phyloP scores from a whole-genome alignment of 2,797 vertebrate genomes.

The Carcharodon carcharias region DNA sequence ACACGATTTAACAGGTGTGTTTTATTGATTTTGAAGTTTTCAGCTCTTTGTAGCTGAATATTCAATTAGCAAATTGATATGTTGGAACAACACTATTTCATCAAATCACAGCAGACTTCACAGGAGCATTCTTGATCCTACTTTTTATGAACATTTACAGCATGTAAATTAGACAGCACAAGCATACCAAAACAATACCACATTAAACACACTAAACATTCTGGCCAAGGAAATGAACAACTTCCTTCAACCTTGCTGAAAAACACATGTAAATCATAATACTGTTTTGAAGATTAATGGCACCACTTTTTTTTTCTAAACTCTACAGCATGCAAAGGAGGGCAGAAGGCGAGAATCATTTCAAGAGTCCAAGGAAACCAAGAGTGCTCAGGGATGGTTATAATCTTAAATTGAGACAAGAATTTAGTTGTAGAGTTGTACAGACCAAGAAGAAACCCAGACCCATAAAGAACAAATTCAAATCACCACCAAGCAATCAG shows the following conservation, averaged over 20 bases:
- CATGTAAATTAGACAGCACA: background rate
- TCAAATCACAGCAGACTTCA: background rate
- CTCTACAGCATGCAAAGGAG: slow-evolving; percentile 26
- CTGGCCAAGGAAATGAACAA: background rate
- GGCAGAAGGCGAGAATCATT: background rate
- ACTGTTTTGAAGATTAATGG: background rate
- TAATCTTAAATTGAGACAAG: background rate
- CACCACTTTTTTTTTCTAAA: background rate
- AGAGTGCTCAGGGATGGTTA: background rate
- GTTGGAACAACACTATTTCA: background rate
- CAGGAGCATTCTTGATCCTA: background rate
- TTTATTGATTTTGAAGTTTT: background rate
- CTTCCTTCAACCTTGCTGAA: background rate
- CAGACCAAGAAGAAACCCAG: background rate
- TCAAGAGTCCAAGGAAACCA: background rate
- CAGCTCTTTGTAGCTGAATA: background rate
- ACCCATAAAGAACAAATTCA: background rate
- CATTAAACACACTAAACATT: background rate
- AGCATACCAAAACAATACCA: background rate
- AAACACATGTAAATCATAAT: background rate
- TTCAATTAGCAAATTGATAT: background rate
- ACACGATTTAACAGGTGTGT: background rate
- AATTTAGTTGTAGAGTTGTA: slow-evolving; percentile 1
- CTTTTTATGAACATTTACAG: background rate
- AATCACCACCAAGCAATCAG: background rate